Evolutionary conservation across 2,888 invertebrate species (phyloP), one percentile per base, ranked within the genome.

Genomic region (Sphinx pinastri): DNA sequence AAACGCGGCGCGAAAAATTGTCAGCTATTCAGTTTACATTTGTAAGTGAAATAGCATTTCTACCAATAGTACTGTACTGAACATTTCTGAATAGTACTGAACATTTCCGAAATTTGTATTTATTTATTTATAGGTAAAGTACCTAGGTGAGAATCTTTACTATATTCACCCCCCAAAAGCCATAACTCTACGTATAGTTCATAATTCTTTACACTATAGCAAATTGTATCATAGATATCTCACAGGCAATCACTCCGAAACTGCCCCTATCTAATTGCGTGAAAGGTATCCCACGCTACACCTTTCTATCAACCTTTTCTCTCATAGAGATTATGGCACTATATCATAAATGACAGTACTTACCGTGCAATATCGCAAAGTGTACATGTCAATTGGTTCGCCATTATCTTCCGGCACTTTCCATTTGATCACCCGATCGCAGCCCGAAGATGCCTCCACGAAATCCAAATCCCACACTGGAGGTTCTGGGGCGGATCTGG

Each of bases 281-380:
- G 38, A 38, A 38, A 7, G 6, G 38, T 8, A 38, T 8, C 0
- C 0, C 8, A 38, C 38, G 38, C 38, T 38, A 5, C 8, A 38
- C 38, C 6, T 25, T 25, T 25, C 1, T 38, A 38, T 38, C 38
- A 38, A 8, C 2, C 38, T 38, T 38, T 38, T 8, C 38, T 38
- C 38, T 7, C 38, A 1, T 38, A 38, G 8, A 6, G 6, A 16
- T 16, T 2, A 55, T 16, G 2, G 8, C n/a, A 45, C 14, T 25
- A 4, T 58, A 57, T 13, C 13, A 38, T 13, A 7, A 45, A 11
- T 45, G 7, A 47, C 6, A 70, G 25, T 13, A 58, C 25, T 68
- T 86, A 93, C 93, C 79, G 81, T 84, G 68, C 93, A 93, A 72
- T 91, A 90, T 73, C 81, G 81, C 47, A 93, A 71, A 13, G 74